Percentiles rank a stretch among this genome's conserved stretches.
phyloP scores from a whole-genome alignment of 1,140 invertebrate genomes.

The Luehdorfia chinensis region DNA sequence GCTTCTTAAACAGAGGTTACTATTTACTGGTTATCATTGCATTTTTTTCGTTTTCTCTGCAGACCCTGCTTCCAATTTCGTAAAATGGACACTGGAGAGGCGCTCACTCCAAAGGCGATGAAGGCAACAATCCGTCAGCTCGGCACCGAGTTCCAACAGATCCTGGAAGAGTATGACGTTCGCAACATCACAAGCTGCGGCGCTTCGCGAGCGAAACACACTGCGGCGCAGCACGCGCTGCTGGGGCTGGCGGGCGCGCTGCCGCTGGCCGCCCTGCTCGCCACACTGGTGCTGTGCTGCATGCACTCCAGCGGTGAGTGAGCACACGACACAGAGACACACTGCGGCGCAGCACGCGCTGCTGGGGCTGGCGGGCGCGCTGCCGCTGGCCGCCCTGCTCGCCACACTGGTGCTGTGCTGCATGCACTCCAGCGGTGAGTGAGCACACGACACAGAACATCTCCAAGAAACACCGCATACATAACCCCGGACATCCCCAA shows the following conservation, averaged over 20 bases:
- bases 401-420: constrained; percentile 28
- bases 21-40: no score
- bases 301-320: constrained; percentile 48
- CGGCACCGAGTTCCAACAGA: constrained; percentile 42
- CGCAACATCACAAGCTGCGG: constrained; percentile 50
- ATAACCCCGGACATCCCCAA: no score
- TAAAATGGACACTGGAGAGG: constrained; percentile 47
- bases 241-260: constrained; percentile 42
- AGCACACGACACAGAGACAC: no score
- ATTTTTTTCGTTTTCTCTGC: no score
- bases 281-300: constrained; percentile 45
- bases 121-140: constrained; percentile 45
- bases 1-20: no score
- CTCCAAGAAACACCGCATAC: no score
- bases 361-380: constrained; percentile 38
- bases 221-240: constrained; percentile 38
- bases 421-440: no score
- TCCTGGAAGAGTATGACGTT: constrained; percentile 42
- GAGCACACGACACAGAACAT: no score
- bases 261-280: constrained; percentile 45
- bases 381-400: constrained; percentile 47
- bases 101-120: constrained; percentile 53
- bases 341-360: constrained; percentile 40
- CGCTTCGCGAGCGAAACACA: constrained; percentile 26
- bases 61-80: constrained; percentile 67